Conservation (phyloP, 1,140 invertebrate species). For the Lineus longissimus region DNA sequence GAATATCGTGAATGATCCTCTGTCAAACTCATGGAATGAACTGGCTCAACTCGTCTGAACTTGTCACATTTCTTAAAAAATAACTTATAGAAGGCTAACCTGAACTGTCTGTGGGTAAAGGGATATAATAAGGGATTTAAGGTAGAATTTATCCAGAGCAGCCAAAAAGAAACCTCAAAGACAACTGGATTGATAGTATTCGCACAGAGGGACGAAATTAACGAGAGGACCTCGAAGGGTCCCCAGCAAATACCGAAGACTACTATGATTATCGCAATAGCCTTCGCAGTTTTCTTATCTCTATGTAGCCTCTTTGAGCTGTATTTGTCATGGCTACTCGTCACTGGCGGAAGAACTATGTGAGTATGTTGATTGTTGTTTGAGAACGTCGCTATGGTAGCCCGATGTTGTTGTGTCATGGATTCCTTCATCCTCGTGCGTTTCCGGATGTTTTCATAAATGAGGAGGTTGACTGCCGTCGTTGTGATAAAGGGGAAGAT, state of each 20-base stretch:
- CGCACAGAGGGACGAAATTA: conserved; percentile 4
- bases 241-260: conserved; percentile 21
- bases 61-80: no score
- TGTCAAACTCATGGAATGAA: no score
- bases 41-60: no score
- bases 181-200: not conserved
- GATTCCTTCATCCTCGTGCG: conserved; percentile 7
- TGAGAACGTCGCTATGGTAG: not conserved
- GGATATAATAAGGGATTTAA: conserved; percentile 16
- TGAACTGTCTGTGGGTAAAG: conserved; percentile 20
- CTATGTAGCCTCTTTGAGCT: not conserved
- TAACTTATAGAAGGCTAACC: conserved; percentile 16
- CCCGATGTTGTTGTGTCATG: no score
- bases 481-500: conserved; percentile 19
- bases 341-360: not conserved
- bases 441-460: conserved; percentile 21
- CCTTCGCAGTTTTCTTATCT: conserved; percentile 20
- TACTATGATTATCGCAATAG: conserved; percentile 22
- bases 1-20: no score
- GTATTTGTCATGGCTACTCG: not conserved
- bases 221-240: conserved; percentile 5
- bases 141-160: conserved; percentile 13
- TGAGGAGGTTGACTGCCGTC: conserved; percentile 12
- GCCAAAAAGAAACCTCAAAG: conserved; percentile 12
- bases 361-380: not conserved